Evolutionary conservation across 2,113 vertebrate species (phyloP).

Genomic region (Arvicanthis niloticus): DNA sequence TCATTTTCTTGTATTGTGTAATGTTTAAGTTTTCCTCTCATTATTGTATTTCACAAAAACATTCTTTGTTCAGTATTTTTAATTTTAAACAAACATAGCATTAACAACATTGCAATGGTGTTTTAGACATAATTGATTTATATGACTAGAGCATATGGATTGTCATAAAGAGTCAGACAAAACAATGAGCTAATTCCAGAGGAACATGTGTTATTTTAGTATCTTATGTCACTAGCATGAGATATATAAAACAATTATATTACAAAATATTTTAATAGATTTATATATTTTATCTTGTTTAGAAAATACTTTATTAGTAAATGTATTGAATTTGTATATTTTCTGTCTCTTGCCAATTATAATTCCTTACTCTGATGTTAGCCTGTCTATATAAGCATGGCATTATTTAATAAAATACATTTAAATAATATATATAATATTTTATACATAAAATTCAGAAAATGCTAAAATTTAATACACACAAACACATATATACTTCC

Average conservation of each 20-base stretch:
- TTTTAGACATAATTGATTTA: constrained; percentile 27
- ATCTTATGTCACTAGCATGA: constrained; percentile 42
- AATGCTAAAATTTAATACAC: background rate
- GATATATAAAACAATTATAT: constrained; percentile 55
- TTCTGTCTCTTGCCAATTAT: background rate
- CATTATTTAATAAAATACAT: constrained; percentile 17
- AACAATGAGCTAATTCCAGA: constrained; percentile 53
- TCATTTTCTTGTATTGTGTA: constrained; percentile 4
- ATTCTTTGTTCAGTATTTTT: constrained; percentile 34
- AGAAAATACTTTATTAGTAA: constrained; percentile 52
- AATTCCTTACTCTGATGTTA: background rate
- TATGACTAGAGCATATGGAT: constrained; percentile 56
- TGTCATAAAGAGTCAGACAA: constrained; percentile 45
- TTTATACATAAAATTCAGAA: background rate
- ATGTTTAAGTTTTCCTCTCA: background rate
- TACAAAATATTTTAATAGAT: constrained; percentile 48
- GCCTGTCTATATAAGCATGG: constrained; percentile 2
- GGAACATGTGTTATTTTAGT: constrained; percentile 23
- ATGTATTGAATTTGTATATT: background rate
- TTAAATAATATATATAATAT: background rate
- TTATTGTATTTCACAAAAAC: constrained; percentile 38
- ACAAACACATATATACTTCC: too few relatives aligned
- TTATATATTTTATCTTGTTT: background rate
- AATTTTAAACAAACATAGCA: background rate
- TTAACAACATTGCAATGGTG: background rate